Evolutionary conservation across 2,113 vertebrate genomes (phyloP).

Genomic region (cattle (Bos taurus)): DNA sequence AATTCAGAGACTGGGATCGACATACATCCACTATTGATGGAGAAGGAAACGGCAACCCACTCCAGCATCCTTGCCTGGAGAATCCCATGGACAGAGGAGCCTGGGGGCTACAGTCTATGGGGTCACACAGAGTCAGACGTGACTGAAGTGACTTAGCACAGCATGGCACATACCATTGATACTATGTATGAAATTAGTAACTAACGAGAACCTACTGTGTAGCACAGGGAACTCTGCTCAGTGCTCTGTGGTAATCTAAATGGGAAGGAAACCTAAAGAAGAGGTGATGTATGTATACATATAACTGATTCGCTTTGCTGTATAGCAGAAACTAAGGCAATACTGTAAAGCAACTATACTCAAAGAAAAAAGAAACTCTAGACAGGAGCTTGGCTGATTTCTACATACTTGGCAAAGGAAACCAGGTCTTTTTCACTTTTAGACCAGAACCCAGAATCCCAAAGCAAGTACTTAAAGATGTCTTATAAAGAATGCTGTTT

Average conservation of each 20-base stretch:
- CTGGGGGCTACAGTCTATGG: not conserved
- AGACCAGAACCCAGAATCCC: not conserved
- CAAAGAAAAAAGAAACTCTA: not conserved
- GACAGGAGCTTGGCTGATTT: not conserved
- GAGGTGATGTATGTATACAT: not conserved
- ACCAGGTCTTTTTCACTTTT: not conserved
- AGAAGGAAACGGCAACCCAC: not conserved
- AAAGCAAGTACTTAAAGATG: not conserved
- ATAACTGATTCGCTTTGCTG: not conserved
- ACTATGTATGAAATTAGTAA: not conserved
- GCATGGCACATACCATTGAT: not conserved
- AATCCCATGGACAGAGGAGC: not conserved
- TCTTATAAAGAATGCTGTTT: not conserved
- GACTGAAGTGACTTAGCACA: not conserved
- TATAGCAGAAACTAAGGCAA: not conserved
- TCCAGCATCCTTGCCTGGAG: not conserved
- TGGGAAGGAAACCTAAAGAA: not conserved
- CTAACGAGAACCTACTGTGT: not conserved
- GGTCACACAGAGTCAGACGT: accelerated
- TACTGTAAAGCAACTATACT: not conserved
- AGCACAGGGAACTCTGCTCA: not conserved
- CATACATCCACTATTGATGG: not conserved
- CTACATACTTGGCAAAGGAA: not conserved
- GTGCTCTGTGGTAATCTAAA: not conserved
- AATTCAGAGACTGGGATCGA: not conserved